Base-by-base conservation (phyloP, 2,888 invertebrate genomes). In the Sinhomidia bicolor region DNA sequence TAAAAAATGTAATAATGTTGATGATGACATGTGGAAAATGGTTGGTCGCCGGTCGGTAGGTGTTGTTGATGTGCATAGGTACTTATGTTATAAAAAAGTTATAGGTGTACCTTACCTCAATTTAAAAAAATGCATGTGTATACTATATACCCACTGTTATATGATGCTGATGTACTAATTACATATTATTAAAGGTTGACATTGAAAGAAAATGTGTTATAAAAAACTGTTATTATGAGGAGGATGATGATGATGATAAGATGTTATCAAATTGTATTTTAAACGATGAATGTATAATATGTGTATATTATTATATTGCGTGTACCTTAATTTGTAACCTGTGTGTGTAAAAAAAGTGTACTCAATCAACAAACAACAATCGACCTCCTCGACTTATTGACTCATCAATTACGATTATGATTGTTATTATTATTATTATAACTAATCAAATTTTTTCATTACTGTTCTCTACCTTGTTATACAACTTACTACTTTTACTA, bases 381-480 rank as follows among this genome's bases (percentile, higher is more conserved):
- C 65, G 65, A 68, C 65, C 65, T 68, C 65, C 65, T 68, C 65
- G 65, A 68, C 65, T 68, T n/a, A n/a, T n/a, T 68, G 62, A 62
- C 62, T 62, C 62, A 62, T 62, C 29, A 62, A 51, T 51, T 51
- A 51, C n/a, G n/a, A n/a, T n/a, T n/a, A n/a, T n/a, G n/a, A n/a
- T n/a, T n/a, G n/a, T n/a, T n/a, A 36, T 36, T 36, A 36, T 36
- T 7, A 7, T 51, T 51, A 51, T 1, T 14, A 10, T 2, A 51
- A n/a, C 14, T 51, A 51, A 62, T 62, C 29, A 62, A 62, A 29
- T 62, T 62, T 57, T 57, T 62, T 62, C 62, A 62, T 62, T 62
- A 14, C 23, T 57, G 57, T 57, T 57, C 57, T 62, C 26, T 62
- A 62, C 62, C 62, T 62, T 62, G 57, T 57, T 57, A 57, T 57